Base-by-base conservation (phyloP, 2,113 vertebrate species). In the Corydoras sp. region DNA sequence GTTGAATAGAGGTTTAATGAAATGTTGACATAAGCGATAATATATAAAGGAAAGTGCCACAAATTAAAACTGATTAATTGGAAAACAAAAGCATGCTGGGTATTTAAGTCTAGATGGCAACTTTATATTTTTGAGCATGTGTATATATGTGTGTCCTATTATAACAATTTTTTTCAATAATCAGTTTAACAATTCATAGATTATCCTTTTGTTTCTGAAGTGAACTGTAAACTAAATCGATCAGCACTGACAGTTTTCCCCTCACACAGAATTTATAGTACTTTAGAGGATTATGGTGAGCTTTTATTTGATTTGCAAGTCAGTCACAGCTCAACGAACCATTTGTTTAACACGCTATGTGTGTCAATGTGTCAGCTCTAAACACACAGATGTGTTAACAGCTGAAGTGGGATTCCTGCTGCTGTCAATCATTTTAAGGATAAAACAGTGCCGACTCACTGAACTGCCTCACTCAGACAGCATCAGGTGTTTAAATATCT, bases 311-410 rank as follows among this genome's bases (percentile, higher is more conserved):
- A 77, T 79, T 75, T 79, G 60, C 24, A 65, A 77, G 78, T 73
- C 72, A 76, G 75, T 72, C 56, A 49, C 68, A 48, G 71, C 78
- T 79, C 64, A 71, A 74, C 71, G 15, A 77, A 75, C 63, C 78
- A 79, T 79, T 79, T 77, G 78, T 77, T 77, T 76, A 79, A 79
- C 78, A 71, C 75, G 78, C 75, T 74, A 72, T 79, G 75, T 79
- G 71, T 79, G 78, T 77, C 78, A 79, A 71, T 77, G 75, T 79
- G 75, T 79, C 78, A 79, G 75, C 68, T 77, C 68, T 74, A 61
- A 74, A 70, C 78, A 77, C 71, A 77, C 68, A 74, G 76, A 74
- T 66, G 75, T 79, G 75, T 69, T 75, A 79, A 77, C 71, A 67
- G 71, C 76, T 79, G 78, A 79, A 77, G 66, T 68, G 63, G 71